Evolutionary conservation across 30 jellyfish, hydroid and myxozoan species (phyloP).

Genomic region (Aurelia sp.): DNA sequence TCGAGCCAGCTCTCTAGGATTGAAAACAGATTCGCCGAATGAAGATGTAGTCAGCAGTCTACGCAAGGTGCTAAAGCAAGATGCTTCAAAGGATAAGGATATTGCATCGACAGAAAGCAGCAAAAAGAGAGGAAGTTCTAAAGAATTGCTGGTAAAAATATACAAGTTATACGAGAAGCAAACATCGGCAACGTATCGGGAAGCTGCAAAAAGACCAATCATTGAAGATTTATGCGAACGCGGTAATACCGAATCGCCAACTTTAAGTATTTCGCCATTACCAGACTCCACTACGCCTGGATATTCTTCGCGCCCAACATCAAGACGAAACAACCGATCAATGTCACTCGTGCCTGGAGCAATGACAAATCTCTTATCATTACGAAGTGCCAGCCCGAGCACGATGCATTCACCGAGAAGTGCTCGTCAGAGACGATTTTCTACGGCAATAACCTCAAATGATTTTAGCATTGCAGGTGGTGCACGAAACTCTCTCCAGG

Average conservation of each 20-base stretch:
- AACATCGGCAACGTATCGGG: slow-evolving; percentile 27
- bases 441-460: too few relatives aligned
- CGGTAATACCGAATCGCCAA: slow-evolving; percentile 1
- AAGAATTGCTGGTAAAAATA: slow-evolving; percentile 30
- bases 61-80: background rate
- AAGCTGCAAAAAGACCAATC: slow-evolving; percentile 36
- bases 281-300: background rate
- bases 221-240: background rate
- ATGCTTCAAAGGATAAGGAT: background rate
- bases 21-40: background rate
- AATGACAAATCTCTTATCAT: background rate
- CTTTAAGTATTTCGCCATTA: background rate
- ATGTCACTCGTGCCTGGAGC: slow-evolving; percentile 47
- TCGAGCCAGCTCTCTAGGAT: background rate
- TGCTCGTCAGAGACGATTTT: too few relatives aligned
- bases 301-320: background rate
- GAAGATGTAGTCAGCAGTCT: background rate
- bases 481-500: background rate
- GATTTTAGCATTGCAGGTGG: too few relatives aligned
- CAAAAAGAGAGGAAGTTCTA: background rate
- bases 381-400: slow-evolving; percentile 20
- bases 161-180: slow-evolving; percentile 34
- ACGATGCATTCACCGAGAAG: background rate
- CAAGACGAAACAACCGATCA: slow-evolving; percentile 32
- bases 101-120: background rate